phyloP scores from a whole-genome alignment of 2,113 vertebrate species.

The Hemicordylus capensis region DNA sequence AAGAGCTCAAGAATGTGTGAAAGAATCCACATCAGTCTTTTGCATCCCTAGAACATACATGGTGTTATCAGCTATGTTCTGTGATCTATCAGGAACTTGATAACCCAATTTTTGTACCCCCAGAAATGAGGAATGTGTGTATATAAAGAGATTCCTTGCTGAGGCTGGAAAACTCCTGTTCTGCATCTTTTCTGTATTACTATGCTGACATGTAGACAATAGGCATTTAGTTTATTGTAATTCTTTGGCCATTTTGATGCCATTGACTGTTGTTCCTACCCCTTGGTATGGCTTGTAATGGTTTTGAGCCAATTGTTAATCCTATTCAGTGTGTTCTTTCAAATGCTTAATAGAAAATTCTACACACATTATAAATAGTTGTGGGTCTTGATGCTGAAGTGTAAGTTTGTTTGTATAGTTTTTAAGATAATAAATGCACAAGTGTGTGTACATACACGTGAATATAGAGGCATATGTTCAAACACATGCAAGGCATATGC shows the following conservation, averaged over 20 bases:
- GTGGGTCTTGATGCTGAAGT: background rate
- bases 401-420: constrained; percentile 26
- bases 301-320: constrained; percentile 37
- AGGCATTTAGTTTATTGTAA: constrained; percentile 46
- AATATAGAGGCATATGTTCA: background rate
- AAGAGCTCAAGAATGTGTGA: too few species aligned
- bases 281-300: background rate
- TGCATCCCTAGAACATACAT: too few species aligned
- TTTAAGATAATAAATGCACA: constrained; percentile 64
- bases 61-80: background rate
- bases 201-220: constrained; percentile 33
- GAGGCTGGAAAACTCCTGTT: background rate
- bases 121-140: background rate
- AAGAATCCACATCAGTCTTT: too few species aligned
- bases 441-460: constrained; percentile 58
- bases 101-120: background rate
- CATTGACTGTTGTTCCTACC: background rate
- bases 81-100: background rate
- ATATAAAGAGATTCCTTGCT: background rate
- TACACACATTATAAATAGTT: constrained; percentile 29
- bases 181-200: background rate
- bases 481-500: background rate
- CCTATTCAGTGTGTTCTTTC: constrained; percentile 33
- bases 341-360: constrained; percentile 32
- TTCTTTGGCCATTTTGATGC: constrained; percentile 37